Evolutionary conservation across 2,113 vertebrate genomes (phyloP), one percentile per base, ranked within the genome.

Genomic region (Apistogramma diplotaenia): DNA sequence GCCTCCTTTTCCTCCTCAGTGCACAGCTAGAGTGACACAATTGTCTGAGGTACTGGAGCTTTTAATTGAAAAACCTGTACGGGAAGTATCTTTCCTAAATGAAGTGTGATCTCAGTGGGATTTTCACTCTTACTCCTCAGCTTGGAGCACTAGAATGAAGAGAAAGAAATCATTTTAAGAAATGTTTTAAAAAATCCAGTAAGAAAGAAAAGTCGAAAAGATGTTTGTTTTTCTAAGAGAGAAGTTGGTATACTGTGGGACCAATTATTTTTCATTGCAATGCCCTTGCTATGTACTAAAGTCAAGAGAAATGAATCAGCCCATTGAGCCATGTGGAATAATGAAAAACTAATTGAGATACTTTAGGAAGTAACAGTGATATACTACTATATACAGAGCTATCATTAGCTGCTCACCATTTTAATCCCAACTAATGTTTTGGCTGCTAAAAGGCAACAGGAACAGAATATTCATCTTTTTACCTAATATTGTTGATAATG

Each of bases 41-140:
- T 72, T 84, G 67, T 90, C 72, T 2, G 60, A 88, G 74, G 70
- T 60, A 83, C 61, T 65, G 72, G 49, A 79, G 85, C 76, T 84
- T 83, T 89, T 90, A 87, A 86, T 89, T 89, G 86, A 91, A 85
- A 87, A 57, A 33, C 58, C 62, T 81, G 51, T 60, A 37, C 72
- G 70, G 51, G 57, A 83, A 73, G 74, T 88, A 67, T 58, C 84
- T 81, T 55, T 81, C 75, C 76, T 58, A 81, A 89, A 79, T 90
- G 21, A 83, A 82, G 70, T 55, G 59, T 80, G 10, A 5, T 81
- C 74, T 83, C 81, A 78, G 15, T 73, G 74, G 76, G 76, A 83
- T 58, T 83, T 79, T 40, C 46, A 78, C 57, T 55, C 62, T 73
- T 71, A 74, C 70, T 35, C 55, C 43, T 76, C 55, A 82, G 31